Conservation (phyloP, 2,113 vertebrate genomes). For the Uria lomvia region DNA sequence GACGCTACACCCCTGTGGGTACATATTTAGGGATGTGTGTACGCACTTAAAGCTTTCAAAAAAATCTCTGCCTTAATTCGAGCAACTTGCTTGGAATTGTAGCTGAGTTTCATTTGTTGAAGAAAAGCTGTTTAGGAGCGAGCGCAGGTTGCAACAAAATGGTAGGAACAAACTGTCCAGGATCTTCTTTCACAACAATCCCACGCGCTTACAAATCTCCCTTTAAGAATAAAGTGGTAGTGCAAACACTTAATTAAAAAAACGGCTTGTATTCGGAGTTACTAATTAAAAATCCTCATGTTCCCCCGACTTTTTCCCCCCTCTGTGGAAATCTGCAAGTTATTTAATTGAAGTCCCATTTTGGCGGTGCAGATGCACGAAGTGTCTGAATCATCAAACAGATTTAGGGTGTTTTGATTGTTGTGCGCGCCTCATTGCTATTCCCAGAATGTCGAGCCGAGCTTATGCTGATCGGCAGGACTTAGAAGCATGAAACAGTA, state of each 20-base stretch:
- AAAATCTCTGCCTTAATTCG: background rate
- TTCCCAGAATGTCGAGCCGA: slow-evolving; percentile 78
- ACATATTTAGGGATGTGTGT: background rate
- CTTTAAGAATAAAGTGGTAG: slow-evolving; percentile 67
- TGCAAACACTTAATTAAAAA: slow-evolving; percentile 74
- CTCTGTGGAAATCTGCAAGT: slow-evolving; percentile 73
- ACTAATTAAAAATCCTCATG: slow-evolving; percentile 78
- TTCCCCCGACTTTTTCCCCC: slow-evolving; percentile 66
- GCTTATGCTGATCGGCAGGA: slow-evolving; percentile 80
- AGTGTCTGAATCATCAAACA: slow-evolving; percentile 77
- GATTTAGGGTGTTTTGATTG: slow-evolving; percentile 77
- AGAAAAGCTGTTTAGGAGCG: slow-evolving; percentile 40
- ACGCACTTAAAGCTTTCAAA: background rate
- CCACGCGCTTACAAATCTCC: slow-evolving; percentile 46
- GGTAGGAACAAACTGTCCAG: slow-evolving; percentile 44
- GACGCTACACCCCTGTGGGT: background rate
- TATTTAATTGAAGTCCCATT: slow-evolving; percentile 77
- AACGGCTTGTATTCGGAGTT: slow-evolving; percentile 68
- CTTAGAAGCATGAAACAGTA: slow-evolving; percentile 79
- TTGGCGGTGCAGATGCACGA: slow-evolving; percentile 73
- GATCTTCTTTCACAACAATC: slow-evolving; percentile 53
- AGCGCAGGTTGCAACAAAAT: slow-evolving; percentile 35
- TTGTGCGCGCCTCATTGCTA: slow-evolving; percentile 82
- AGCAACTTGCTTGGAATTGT: background rate
- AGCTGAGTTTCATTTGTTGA: background rate